phyloP scores from a whole-genome alignment of 2,888 invertebrate species.

The Apotomis capreana region DNA sequence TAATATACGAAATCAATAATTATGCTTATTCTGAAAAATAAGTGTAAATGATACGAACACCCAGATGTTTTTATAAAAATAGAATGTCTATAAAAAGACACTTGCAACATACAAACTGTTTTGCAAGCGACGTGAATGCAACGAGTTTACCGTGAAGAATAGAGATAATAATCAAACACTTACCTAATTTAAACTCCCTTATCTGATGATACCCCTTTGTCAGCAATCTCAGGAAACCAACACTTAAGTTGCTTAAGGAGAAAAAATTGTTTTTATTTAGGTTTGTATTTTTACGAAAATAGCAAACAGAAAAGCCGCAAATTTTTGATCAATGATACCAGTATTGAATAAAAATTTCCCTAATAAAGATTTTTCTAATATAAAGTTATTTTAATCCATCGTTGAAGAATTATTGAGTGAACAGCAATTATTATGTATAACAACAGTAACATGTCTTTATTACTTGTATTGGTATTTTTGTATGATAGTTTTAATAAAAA shows the following conservation, averaged over 20 bases:
- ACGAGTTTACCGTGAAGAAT: slow-evolving; percentile 11
- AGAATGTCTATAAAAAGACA: slow-evolving; percentile 27
- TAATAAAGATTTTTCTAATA: neutral
- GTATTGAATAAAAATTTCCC: neutral
- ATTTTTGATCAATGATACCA: slow-evolving; percentile 27
- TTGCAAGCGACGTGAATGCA: slow-evolving; percentile 15
- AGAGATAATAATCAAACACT: slow-evolving; percentile 29
- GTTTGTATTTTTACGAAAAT: neutral
- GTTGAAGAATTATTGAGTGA: no score
- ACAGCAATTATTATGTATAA: no score
- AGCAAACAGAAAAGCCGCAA: slow-evolving; percentile 23
- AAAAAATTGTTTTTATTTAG: neutral
- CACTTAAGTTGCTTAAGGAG: neutral
- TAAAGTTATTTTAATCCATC: no score
- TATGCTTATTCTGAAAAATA: neutral
- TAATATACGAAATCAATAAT: neutral
- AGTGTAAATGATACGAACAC: neutral
- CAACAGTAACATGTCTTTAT: no score
- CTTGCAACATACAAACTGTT: slow-evolving; percentile 4
- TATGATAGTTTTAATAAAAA: no score
- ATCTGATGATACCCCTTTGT: neutral
- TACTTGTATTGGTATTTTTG: no score
- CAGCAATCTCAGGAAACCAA: slow-evolving; percentile 13
- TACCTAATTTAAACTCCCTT: slow-evolving; percentile 23
- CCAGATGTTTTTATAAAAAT: neutral